Evolutionary conservation across 92 coral and sea anemone genomes (phyloP).

Genomic region (Parazoanthus swiftii): DNA sequence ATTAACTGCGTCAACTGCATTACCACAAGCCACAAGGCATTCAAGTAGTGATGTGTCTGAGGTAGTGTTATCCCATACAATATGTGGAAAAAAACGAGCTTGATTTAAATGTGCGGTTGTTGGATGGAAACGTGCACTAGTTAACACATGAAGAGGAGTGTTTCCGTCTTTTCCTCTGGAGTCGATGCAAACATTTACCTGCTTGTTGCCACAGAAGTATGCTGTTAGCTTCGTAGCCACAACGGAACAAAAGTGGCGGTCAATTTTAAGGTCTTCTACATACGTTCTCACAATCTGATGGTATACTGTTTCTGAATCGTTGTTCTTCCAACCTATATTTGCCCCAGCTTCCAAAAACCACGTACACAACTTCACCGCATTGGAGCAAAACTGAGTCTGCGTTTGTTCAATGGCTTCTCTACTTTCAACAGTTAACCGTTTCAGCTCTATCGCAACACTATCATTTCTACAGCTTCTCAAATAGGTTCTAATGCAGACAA

Average conservation of each 20-base stretch:
- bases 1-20: background rate
- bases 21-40: too few relatives aligned
- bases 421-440: background rate
- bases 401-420: too few relatives aligned
- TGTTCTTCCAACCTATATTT: background rate
- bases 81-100: too few relatives aligned
- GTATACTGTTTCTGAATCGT: background rate
- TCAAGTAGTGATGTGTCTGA: too few relatives aligned
- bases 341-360: background rate
- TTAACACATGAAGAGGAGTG: slow-evolving; percentile 3
- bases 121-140: background rate
- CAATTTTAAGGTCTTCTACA: background rate
- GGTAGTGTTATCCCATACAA: too few relatives aligned
- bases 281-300: background rate
- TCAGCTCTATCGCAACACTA: background rate
- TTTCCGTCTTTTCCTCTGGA: background rate
- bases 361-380: background rate
- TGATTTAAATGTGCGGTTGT: too few relatives aligned
- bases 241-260: background rate
- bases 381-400: background rate
- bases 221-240: too few relatives aligned
- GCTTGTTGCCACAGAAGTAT: too few relatives aligned
- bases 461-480: background rate
- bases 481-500: background rate
- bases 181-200: too few relatives aligned